Conservation (phyloP, 2,797 vertebrate genomes). For the Hippocampus kuda region DNA sequence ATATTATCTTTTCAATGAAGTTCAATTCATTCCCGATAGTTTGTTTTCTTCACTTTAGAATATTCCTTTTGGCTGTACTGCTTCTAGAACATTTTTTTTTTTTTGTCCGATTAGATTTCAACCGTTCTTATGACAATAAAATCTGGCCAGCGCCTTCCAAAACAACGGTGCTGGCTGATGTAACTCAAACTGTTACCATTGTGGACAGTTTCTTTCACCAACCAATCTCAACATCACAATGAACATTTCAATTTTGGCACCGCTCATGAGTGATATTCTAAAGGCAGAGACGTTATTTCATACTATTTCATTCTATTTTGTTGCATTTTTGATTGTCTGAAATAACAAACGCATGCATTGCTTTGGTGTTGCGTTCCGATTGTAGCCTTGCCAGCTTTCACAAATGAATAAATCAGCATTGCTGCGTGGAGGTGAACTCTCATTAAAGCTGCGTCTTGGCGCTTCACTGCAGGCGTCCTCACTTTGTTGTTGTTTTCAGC, state of each 20-base stretch:
- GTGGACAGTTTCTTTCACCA: too few species aligned
- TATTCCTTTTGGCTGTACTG: too few species aligned
- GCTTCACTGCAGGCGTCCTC: conserved; percentile 7
- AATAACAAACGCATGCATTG: neutral
- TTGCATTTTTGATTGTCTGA: neutral
- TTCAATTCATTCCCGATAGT: too few species aligned
- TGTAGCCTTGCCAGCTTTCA: neutral
- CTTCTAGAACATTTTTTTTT: too few species aligned
- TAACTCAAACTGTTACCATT: too few species aligned
- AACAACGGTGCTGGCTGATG: too few species aligned
- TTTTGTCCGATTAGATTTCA: too few species aligned
- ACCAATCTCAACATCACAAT: too few species aligned
- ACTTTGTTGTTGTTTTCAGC: conserved; percentile 30
- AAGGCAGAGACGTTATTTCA: neutral
- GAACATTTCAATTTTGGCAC: neutral
- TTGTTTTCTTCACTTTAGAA: too few species aligned
- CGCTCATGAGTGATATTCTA: neutral
- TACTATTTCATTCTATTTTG: neutral
- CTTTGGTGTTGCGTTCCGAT: conserved; percentile 4
- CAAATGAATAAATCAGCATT: conserved; percentile 28
- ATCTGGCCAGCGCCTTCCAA: too few species aligned
- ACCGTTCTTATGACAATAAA: too few species aligned
- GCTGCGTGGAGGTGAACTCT: conserved; percentile 16
- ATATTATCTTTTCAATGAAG: too few species aligned
- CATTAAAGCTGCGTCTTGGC: conserved; percentile 21